Base-by-base conservation (phyloP, 1,140 invertebrate genomes). In the Tetranychus urticae region DNA sequence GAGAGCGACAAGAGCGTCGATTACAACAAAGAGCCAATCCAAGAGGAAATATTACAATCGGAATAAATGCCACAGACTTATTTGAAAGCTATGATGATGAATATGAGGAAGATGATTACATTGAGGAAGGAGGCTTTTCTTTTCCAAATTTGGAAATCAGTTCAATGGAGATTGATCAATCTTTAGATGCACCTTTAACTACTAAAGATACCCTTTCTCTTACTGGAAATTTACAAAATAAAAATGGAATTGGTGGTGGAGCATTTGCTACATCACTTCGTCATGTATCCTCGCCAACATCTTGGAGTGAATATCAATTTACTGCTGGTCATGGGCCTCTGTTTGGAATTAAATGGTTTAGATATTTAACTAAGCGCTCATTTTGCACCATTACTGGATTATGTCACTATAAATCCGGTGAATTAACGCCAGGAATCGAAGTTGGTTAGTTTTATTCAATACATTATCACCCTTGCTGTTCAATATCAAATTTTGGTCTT, bases 141-240 rank as follows among this genome's bases (percentile, higher is more conserved):
- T 50, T 76, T 12, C 76, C 86, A 23, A 78, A 73, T 57, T 77
- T 94, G 63, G 89, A 96, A 77, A 80, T 96, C 6, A 88, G 82
- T 60, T 85, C 85, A 33, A 89, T 96, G 83, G 83, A 82, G 37
- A 83, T 96, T 68, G 79, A 81, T 39, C 90, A 94, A 70, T 89
- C 88, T 0, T 87, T 96, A 55, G 89, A 97, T 73, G 84, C 86
- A 54, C 91, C 90, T 1, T 75, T 96, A 10, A 92, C 87, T 1
- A 69, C 80, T 56, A 82, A 81, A 66, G 85, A 96, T 67, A 89
- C 85, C 8, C 78, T 84, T 56, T 82, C 81, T 13, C 61, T 76
- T 8, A 67, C 64, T 59, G 75, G 74, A 2, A 81, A 83, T 67
- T 73, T 94, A 39, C 79, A 80, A 37, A 84, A 85, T 6, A 82